Evolutionary conservation across 1,140 invertebrate genomes (phyloP).

Genomic region (Drosophila varians): DNA sequence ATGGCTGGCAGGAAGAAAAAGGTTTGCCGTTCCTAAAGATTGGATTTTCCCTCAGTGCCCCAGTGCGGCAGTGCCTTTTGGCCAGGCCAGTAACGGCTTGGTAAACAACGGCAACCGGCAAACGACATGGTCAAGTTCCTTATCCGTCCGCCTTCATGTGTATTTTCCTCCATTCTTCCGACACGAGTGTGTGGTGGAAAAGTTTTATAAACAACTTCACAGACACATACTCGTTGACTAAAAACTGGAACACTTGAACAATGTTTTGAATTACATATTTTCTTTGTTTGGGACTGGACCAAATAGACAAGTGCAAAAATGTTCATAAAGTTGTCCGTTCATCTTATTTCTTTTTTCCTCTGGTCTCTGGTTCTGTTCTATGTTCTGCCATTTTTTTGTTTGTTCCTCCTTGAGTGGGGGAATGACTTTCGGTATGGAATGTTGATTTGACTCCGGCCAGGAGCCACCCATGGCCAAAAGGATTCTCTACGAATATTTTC

Average conservation of each 20-base stretch:
- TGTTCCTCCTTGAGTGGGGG: constrained; percentile 15
- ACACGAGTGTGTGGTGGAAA: constrained; percentile 47
- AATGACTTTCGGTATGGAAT: constrained; percentile 27
- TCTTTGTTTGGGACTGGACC: constrained; percentile 51
- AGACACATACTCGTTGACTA: constrained; percentile 35
- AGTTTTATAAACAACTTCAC: constrained; percentile 74
- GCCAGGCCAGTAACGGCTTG: constrained; percentile 65
- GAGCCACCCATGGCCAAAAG: constrained; percentile 2
- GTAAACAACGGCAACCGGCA: constrained; percentile 63
- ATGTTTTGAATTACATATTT: constrained; percentile 77
- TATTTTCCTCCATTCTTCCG: constrained; percentile 27
- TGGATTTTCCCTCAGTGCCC: constrained; percentile 17
- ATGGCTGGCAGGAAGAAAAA: neutral
- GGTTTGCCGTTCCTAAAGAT: too few relatives aligned
- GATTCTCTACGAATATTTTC: constrained; percentile 13
- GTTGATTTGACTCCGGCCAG: constrained; percentile 32
- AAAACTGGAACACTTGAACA: constrained; percentile 72
- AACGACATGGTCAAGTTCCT: constrained; percentile 74
- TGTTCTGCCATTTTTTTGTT: constrained; percentile 1
- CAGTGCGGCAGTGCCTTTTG: too few relatives aligned
- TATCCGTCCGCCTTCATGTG: constrained; percentile 28
- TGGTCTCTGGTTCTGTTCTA: too few relatives aligned
- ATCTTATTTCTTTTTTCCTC: neutral
- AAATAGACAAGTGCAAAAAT: constrained; percentile 67
- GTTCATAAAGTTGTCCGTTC: constrained; percentile 58